Base-by-base conservation (phyloP, 2,797 vertebrate species). In the Sandelia bainsii region DNA sequence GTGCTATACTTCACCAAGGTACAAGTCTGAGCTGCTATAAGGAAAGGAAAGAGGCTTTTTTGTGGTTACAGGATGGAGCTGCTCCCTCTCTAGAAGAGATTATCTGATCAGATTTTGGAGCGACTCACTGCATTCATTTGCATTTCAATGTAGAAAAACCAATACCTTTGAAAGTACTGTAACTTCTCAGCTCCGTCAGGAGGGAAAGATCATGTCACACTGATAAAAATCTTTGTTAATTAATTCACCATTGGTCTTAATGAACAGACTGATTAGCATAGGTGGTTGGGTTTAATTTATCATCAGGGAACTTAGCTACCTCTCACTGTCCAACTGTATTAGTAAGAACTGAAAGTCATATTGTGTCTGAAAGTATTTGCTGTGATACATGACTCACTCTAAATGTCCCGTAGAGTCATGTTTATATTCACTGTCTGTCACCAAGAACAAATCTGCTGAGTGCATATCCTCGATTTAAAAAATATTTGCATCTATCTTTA, bases 81-180 rank as follows among this genome's bases (percentile, higher is more conserved):
- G 49, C 63, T 72, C 23, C n/a, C 6, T 45, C 70, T 1, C 11
- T 16, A 67, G 49, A 71, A 12, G 60, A 46, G 65, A 80, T 85
- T 54, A 83, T 75, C 81, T 54, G 64, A 82, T 82, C 62, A 57
- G 72, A 71, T 77, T 67, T 27, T 1, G 8, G 10, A 53, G 40
- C 14, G 8, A 45, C 17, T 64, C 16, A 16, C 25, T 62, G 78
- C 60, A 86, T 76, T 44, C 2, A 81, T 88, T 78, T 79, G 52
- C 75, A 86, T 85, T 68, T 83, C 8, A 75, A 81, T 76, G 65
- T 13, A 25, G 17, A 65, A 66, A 76, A 75, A 52, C 1, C 17
- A 17, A 79, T 60, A 79, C 61, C 66, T 82, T 79, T 79, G 65
- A 75, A 87, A 67, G 16, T 27, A 57, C 63, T 62, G 42, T 45